Conservation (phyloP, 2,888 invertebrate species). For the Troglohyphantes excavatus region DNA sequence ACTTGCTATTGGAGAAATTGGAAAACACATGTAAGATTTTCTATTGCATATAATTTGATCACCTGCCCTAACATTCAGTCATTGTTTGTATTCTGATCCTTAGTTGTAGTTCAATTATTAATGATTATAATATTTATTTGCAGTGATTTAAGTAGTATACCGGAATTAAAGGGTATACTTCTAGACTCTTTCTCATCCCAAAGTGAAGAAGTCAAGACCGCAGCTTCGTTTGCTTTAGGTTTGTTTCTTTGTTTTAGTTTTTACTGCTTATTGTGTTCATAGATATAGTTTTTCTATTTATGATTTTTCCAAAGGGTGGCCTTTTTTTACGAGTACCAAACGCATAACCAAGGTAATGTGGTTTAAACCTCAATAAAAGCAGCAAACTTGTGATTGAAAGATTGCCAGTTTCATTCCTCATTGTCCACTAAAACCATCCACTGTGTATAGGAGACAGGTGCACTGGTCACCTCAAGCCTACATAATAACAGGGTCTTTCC, state of each 20-base stretch:
- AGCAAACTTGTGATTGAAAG: no score
- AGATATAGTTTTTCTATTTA: no score
- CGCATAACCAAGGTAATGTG: no score
- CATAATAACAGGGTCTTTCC: no score
- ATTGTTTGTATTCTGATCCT: neutral
- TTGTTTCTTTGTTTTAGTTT: slow-evolving; percentile 40
- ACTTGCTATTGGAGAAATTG: slow-evolving; percentile 98
- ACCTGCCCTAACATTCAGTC: neutral
- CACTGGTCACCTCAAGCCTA: no score
- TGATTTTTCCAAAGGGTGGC: no score
- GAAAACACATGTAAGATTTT: slow-evolving; percentile 90
- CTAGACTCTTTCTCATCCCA: slow-evolving; percentile 93
- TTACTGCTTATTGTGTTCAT: no score
- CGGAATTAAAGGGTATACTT: slow-evolving; percentile 85
- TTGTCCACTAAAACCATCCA: no score
- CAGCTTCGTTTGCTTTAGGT: slow-evolving; percentile 96
- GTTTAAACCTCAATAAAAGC: no score
- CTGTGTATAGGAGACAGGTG: no score
- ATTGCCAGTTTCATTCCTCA: no score
- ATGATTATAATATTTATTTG: slow-evolving; percentile 60
- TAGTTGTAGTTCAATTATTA: neutral
- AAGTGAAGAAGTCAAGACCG: slow-evolving; percentile 98
- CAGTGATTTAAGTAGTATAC: slow-evolving; percentile 90
- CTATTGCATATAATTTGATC: neutral
- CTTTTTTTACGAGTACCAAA: no score